Evolutionary conservation across 2,797 vertebrate genomes (phyloP).

Genomic region (Triplophysa yarkandensis): DNA sequence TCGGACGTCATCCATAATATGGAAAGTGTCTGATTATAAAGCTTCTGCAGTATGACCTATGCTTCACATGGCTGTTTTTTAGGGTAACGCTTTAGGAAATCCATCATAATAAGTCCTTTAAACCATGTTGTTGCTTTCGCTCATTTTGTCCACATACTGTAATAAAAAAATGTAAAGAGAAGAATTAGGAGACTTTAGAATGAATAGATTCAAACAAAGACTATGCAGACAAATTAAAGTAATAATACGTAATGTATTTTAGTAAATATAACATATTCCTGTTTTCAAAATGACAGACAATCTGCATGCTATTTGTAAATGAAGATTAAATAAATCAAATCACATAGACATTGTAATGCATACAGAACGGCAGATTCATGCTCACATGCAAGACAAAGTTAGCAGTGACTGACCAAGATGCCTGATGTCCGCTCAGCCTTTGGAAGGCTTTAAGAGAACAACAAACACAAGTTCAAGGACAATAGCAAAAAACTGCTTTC

Average conservation of each 20-base stretch:
- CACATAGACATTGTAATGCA: background rate
- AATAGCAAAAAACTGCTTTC: constrained; percentile 27
- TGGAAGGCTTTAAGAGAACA: constrained; percentile 87
- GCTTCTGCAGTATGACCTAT: constrained; percentile 47
- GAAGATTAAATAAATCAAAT: background rate
- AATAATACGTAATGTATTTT: no score
- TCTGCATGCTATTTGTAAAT: background rate
- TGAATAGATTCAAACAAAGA: background rate
- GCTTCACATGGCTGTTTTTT: constrained; percentile 41
- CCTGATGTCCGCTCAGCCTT: constrained; percentile 89
- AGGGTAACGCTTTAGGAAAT: constrained; percentile 60
- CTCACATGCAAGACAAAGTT: constrained; percentile 78
- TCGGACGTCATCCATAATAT: constrained; percentile 57
- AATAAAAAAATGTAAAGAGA: constrained; percentile 56
- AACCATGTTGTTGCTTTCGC: constrained; percentile 98
- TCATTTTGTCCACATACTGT: constrained; percentile 93
- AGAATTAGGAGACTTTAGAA: background rate
- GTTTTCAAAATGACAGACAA: background rate
- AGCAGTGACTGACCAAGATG: constrained; percentile 91
- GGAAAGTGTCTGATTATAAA: constrained; percentile 41
- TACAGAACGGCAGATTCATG: constrained; percentile 64
- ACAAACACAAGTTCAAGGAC: constrained; percentile 67
- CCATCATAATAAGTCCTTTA: constrained; percentile 83
- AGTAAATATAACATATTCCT: background rate
- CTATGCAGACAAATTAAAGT: background rate